These are phyloP conservation scores for Dyspetes luteomarginatus DNA, from an alignment of 2,888 invertebrate species.

Conservation along the genomic window DNA sequence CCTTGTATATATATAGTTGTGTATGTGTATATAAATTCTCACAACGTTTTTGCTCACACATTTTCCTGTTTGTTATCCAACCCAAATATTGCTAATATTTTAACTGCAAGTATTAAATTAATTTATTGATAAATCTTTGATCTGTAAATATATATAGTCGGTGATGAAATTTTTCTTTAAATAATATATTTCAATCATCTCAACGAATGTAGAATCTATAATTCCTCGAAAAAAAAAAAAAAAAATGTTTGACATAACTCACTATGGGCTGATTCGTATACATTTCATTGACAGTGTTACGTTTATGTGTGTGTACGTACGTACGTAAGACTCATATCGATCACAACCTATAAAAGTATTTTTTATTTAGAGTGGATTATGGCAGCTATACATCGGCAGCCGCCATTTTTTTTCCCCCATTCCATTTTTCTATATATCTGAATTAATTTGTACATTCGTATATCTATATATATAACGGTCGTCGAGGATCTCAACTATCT, in stretches of 20 bases:
- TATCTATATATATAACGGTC: neutral
- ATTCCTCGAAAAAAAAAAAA: neutral
- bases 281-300: neutral
- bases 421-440: neutral
- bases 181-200: neutral
- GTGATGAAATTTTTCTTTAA: neutral
- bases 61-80: too few relatives aligned
- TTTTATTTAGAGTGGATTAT: too few relatives aligned
- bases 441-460: neutral
- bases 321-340: neutral
- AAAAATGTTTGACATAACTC: neutral
- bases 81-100: too few relatives aligned
- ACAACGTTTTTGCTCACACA: too few relatives aligned
- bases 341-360: too few relatives aligned
- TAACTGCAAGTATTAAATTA: too few relatives aligned
- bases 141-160: too few relatives aligned
- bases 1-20: too few relatives aligned
- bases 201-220: neutral
- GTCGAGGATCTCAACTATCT: slow-evolving; percentile 37
- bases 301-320: slow-evolving; percentile 1
- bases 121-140: too few relatives aligned
- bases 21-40: too few relatives aligned
- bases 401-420: too few relatives aligned
- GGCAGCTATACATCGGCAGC: too few relatives aligned
- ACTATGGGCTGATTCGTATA: neutral